Conservation (phyloP, 2,888 invertebrate genomes). For the Dichetophora obliterata region DNA sequence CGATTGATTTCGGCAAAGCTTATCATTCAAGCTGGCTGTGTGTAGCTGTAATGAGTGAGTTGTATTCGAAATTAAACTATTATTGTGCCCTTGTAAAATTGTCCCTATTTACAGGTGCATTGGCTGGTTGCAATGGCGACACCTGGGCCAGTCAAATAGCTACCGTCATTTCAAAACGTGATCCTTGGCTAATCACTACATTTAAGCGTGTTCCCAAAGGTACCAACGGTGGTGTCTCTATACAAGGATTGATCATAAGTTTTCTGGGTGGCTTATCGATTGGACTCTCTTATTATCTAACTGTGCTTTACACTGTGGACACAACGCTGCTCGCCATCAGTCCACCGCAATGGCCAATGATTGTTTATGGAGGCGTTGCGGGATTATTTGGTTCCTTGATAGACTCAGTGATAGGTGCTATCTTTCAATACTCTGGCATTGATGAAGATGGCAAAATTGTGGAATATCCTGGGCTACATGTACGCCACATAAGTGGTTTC, state of each 20-base stretch:
- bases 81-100: background rate
- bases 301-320: conserved; percentile 77
- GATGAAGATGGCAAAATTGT: conserved; percentile 80
- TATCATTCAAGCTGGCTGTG: conserved; percentile 88
- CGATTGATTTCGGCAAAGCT: conserved; percentile 81
- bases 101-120: conserved; percentile 72
- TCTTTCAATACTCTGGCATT: too few relatives aligned
- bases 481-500: conserved; percentile 82
- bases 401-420: conserved; percentile 88
- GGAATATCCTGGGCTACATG: conserved; percentile 77
- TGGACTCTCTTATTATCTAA: conserved; percentile 80
- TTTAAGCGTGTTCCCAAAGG: conserved; percentile 84
- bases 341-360: conserved; percentile 84
- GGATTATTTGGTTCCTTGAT: conserved; percentile 86
- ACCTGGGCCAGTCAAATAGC: conserved; percentile 94
- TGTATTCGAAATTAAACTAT: too few relatives aligned
- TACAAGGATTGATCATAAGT: conserved; percentile 73
- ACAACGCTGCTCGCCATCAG: conserved; percentile 72
- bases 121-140: conserved; percentile 88
- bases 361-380: conserved; percentile 78
- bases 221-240: conserved; percentile 89
- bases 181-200: conserved; percentile 83
- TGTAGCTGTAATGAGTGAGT: conserved; percentile 80
- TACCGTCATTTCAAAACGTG: conserved; percentile 76
- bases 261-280: conserved; percentile 73